A percentile compares a stretch with the other conserved stretches of the same genome.
Conservation (phyloP, 2,113 vertebrate species). For the Oreochromis tanganicae region DNA sequence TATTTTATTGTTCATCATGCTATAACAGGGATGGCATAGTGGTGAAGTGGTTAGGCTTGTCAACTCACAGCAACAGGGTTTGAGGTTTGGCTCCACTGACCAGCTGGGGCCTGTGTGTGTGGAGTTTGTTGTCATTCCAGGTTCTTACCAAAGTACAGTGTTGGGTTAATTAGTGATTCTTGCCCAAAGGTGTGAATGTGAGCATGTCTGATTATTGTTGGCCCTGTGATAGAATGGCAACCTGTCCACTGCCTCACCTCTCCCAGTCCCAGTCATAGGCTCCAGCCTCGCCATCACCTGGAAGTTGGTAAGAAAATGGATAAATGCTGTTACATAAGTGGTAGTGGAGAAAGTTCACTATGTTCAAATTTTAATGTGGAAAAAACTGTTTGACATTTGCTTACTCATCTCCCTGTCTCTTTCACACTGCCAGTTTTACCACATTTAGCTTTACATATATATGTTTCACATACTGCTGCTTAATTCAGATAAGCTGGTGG, state of each 20-base stretch:
- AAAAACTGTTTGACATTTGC: not conserved
- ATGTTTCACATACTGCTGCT: not conserved
- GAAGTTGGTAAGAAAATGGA: not conserved
- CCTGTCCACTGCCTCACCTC: not conserved
- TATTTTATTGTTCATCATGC: not conserved
- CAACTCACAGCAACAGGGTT: not conserved
- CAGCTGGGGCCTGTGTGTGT: not conserved
- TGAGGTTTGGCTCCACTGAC: not conserved
- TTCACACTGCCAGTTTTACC: not conserved
- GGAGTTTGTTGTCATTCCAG: not conserved
- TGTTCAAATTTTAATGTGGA: not conserved
- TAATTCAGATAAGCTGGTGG: not conserved
- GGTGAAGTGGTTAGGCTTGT: not conserved
- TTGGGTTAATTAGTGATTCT: not conserved
- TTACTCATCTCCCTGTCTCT: not conserved
- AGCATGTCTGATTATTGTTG: not conserved
- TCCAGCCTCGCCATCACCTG: not conserved
- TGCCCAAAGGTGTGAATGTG: not conserved
- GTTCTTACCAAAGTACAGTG: not conserved
- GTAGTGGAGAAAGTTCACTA: not conserved
- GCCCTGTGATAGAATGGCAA: not conserved
- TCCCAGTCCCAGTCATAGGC: not conserved
- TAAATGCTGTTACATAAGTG: not conserved
- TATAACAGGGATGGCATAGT: not conserved
- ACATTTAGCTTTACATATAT: not conserved